These are phyloP conservation scores for Lochmaea crataegi DNA, from an alignment of 2,888 invertebrate species.

Conservation along the genomic window DNA sequence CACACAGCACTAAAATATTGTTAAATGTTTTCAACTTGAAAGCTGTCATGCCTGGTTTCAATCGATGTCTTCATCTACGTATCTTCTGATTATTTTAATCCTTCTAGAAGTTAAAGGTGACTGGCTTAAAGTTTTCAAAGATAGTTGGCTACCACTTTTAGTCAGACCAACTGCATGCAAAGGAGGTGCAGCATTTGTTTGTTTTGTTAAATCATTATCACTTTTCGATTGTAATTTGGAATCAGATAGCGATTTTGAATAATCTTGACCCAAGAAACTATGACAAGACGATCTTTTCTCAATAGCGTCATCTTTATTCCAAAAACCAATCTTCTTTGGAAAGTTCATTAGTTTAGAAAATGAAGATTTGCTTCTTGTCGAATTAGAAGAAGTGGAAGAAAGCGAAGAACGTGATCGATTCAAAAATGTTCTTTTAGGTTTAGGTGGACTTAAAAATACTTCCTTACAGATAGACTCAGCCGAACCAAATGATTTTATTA, in stretches of 20 bases:
- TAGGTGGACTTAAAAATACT: constrained; percentile 58
- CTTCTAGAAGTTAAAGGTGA: constrained; percentile 54
- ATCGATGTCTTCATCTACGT: constrained; percentile 55
- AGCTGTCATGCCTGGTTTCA: constrained; percentile 51
- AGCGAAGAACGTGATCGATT: constrained; percentile 49
- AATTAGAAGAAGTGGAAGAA: constrained; percentile 45
- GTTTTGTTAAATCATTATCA: constrained; percentile 50
- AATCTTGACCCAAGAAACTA: constrained; percentile 39
- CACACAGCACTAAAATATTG: constrained; percentile 35
- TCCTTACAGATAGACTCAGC: constrained; percentile 53
- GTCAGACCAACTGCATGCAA: constrained; percentile 34
- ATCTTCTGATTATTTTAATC: constrained; percentile 55
- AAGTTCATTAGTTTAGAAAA: constrained; percentile 65
- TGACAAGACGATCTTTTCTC: constrained; percentile 55
- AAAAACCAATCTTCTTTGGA: constrained; percentile 70
- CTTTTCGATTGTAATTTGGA: constrained; percentile 58
- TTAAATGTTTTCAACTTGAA: constrained; percentile 26
- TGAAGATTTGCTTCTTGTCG: constrained; percentile 40
- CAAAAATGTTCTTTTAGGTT: constrained; percentile 53
- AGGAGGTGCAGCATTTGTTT: constrained; percentile 17
- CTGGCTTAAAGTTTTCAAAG: constrained; percentile 50
- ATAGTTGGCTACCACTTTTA: constrained; percentile 47
- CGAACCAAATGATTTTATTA: constrained; percentile 55
- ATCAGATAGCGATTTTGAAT: constrained; percentile 39
- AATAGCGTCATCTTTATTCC: constrained; percentile 66